Percentiles rank a stretch among this genome's conserved stretches.
These are phyloP conservation scores for Andrena minutula DNA, from an alignment of 2,888 invertebrate species.

Conservation along the genomic window DNA sequence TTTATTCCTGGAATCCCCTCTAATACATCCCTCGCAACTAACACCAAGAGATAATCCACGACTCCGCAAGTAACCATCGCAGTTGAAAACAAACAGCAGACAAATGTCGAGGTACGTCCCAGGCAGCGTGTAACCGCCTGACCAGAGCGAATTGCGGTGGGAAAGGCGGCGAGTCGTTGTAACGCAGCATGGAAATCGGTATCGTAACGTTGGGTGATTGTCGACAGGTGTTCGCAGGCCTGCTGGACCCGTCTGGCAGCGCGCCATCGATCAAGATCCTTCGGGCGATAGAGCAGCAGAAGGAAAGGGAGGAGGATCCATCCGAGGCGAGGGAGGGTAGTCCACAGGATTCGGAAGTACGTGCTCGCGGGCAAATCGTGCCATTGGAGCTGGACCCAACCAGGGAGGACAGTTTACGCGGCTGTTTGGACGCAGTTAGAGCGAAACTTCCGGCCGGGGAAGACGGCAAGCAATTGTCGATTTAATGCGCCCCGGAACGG, in stretches of 20 bases:
- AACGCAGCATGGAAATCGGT: neutral
- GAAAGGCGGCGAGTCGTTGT: neutral
- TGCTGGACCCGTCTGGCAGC: slow-evolving; percentile 86
- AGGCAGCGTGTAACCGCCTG: too few species aligned
- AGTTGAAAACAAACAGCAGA: too few species aligned
- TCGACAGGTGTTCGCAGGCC: slow-evolving; percentile 90
- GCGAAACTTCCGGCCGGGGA: slow-evolving; percentile 93
- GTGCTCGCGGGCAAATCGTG: slow-evolving; percentile 87
- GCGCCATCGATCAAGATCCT: slow-evolving; percentile 88
- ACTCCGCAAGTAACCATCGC: too few species aligned
- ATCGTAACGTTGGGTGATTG: slow-evolving; percentile 24
- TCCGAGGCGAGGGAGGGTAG: slow-evolving; percentile 84
- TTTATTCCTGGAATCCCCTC: too few species aligned
- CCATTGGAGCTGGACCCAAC: slow-evolving; percentile 92
- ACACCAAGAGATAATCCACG: too few species aligned
- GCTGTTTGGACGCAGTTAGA: slow-evolving; percentile 92
- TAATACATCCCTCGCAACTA: too few species aligned
- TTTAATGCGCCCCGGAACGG: slow-evolving; percentile 42
- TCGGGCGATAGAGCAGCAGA: slow-evolving; percentile 86
- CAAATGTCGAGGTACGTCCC: too few species aligned
- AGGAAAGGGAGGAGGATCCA: slow-evolving; percentile 83
- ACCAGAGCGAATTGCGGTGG: neutral
- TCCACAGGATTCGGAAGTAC: slow-evolving; percentile 82
- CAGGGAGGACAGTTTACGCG: slow-evolving; percentile 92
- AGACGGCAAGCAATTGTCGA: slow-evolving; percentile 87